These are phyloP conservation scores for Bilobella aurantiaca DNA, from an alignment of 1,140 invertebrate species.

Conservation along the genomic window DNA sequence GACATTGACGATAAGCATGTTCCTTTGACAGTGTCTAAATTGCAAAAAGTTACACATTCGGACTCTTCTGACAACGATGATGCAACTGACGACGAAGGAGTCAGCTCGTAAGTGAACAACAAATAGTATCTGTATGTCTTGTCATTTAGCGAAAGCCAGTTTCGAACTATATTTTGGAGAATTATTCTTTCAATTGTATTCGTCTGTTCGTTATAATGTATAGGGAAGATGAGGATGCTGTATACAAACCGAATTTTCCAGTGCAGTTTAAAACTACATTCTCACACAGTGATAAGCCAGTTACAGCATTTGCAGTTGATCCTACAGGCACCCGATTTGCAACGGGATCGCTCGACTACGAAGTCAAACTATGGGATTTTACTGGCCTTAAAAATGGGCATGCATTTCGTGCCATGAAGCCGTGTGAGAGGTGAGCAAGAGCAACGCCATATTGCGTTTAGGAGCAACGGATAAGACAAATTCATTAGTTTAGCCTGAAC, in stretches of 20 bases:
- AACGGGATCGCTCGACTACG: constrained; percentile 89
- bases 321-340: constrained; percentile 83
- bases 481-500: constrained; percentile 4
- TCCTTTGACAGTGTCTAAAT: no score
- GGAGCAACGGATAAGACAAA: neutral
- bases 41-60: neutral
- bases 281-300: constrained; percentile 72
- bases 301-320: constrained; percentile 79
- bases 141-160: neutral
- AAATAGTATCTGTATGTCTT: no score
- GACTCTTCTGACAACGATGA: constrained; percentile 22
- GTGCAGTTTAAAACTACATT: constrained; percentile 68
- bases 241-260: constrained; percentile 50
- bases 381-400: constrained; percentile 74
- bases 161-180: constrained; percentile 3
- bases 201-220: no score
- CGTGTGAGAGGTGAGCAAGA: constrained; percentile 66
- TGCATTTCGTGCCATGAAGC: constrained; percentile 73
- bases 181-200: no score
- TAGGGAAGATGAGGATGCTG: constrained; percentile 39
- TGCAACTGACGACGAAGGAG: constrained; percentile 33
- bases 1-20: constrained; percentile 12
- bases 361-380: constrained; percentile 96
- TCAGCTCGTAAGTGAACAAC: constrained; percentile 8
- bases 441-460: neutral